Conservation (phyloP, 2,797 vertebrate genomes). For the Craterocephalus amniculus region DNA sequence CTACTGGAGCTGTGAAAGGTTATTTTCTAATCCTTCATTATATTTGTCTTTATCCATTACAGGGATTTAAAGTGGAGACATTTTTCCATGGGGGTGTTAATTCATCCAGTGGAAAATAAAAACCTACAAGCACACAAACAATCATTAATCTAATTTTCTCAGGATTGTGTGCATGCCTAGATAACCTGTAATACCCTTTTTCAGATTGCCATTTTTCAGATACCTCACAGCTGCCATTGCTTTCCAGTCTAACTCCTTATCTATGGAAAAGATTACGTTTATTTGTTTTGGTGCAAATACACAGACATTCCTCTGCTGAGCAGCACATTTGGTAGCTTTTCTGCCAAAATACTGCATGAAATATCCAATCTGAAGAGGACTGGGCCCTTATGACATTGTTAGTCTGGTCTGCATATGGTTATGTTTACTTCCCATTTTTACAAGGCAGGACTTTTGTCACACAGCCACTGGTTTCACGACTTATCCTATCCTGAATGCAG, state of each 20-base stretch:
- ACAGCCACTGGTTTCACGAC: constrained; percentile 13
- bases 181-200: constrained; percentile 43
- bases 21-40: constrained; percentile 41
- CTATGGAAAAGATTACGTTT: constrained; percentile 9
- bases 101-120: constrained; percentile 45
- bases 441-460: constrained; percentile 5
- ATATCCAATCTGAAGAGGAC: not conserved
- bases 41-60: constrained; percentile 35
- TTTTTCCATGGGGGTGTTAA: constrained; percentile 35
- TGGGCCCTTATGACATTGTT: not conserved
- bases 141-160: constrained; percentile 27
- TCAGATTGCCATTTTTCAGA: constrained; percentile 39
- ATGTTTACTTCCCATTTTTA: not conserved
- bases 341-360: not conserved
- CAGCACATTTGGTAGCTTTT: constrained; percentile 3
- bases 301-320: constrained; percentile 25
- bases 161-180: constrained; percentile 11
- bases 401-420: not conserved
- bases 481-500: constrained; percentile 13
- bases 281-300: constrained; percentile 23
- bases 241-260: constrained; percentile 49
- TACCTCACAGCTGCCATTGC: not conserved
- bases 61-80: constrained; percentile 23
- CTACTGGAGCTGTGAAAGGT: constrained; percentile 20
- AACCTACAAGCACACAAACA: constrained; percentile 22